phyloP scores from a whole-genome alignment of 2,888 invertebrate species.

The Elysia crispata region DNA sequence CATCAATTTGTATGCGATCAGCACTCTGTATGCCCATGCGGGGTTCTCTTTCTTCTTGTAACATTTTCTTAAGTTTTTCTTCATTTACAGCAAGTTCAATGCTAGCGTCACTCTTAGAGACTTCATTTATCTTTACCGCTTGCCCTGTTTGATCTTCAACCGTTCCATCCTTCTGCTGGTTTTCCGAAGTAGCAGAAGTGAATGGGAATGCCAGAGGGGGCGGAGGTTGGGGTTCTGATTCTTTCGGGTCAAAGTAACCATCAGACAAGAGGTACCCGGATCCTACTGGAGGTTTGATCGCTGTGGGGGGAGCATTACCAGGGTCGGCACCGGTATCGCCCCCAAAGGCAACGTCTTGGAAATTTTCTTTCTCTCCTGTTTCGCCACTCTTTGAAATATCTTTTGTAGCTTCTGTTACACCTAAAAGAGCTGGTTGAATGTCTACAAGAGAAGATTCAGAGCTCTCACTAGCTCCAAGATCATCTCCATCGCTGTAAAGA shows the following conservation, averaged over 20 bases:
- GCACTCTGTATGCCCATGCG: neutral
- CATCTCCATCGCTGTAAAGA: neutral
- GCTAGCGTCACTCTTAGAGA: no score
- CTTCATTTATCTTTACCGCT: no score
- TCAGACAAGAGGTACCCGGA: slow-evolving; percentile 7
- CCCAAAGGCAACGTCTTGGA: neutral
- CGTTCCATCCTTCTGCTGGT: neutral
- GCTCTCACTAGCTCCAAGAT: neutral
- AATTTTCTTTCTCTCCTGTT: no score
- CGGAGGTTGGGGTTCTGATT: neutral
- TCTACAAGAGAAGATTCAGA: neutral
- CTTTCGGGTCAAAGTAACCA: neutral
- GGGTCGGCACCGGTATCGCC: neutral
- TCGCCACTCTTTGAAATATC: neutral
- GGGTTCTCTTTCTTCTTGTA: neutral
- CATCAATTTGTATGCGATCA: neutral
- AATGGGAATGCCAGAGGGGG: neutral
- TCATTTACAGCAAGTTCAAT: neutral
- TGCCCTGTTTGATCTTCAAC: neutral
- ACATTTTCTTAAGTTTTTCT: neutral
- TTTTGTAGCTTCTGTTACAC: neutral
- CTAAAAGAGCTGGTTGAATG: neutral
- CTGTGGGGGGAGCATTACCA: neutral
- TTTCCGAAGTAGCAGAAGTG: neutral
- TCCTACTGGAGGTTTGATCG: neutral